Evolutionary conservation across 92 coral and sea anemone species (phyloP).

Genomic region (Zoanthus solanderi): DNA sequence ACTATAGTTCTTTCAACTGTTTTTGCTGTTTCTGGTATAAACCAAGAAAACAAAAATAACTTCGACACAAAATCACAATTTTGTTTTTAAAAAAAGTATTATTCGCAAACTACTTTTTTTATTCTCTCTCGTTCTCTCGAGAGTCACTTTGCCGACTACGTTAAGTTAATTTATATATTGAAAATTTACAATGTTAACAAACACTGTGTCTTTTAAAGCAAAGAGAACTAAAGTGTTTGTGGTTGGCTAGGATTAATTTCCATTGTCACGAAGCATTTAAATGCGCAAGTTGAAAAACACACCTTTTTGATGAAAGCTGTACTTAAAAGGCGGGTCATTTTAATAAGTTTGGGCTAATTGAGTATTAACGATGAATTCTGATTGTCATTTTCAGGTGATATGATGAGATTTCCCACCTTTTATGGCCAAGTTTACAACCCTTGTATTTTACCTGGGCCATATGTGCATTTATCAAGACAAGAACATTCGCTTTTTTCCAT

Average conservation of each 20-base stretch:
- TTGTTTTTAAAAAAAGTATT: background rate
- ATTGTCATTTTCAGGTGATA: slow-evolving; percentile 60
- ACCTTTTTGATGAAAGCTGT: slow-evolving; percentile 33
- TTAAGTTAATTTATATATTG: slow-evolving; percentile 13
- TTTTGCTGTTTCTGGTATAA: background rate
- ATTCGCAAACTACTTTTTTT: background rate
- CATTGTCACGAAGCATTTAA: slow-evolving; percentile 41
- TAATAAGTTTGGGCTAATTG: slow-evolving; percentile 38
- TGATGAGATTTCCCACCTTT: slow-evolving; percentile 56
- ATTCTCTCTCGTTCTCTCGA: background rate
- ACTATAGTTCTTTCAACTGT: background rate
- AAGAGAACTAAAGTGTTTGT: slow-evolving; percentile 38
- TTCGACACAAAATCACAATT: background rate
- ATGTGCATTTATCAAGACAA: slow-evolving; percentile 55
- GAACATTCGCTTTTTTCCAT: slow-evolving; percentile 41
- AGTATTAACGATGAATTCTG: slow-evolving; percentile 39
- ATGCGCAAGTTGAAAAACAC: slow-evolving; percentile 29
- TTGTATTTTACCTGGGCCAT: slow-evolving; percentile 60
- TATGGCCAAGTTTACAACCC: slow-evolving; percentile 64
- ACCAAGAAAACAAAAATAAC: background rate
- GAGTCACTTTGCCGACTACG: slow-evolving; percentile 7
- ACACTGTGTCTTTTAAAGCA: slow-evolving; percentile 29
- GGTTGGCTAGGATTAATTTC: slow-evolving; percentile 10
- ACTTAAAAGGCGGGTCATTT: slow-evolving; percentile 33
- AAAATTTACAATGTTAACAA: slow-evolving; percentile 21